Conservation (phyloP, 2,113 vertebrate genomes). For the Hymenochirus boettgeri region DNA sequence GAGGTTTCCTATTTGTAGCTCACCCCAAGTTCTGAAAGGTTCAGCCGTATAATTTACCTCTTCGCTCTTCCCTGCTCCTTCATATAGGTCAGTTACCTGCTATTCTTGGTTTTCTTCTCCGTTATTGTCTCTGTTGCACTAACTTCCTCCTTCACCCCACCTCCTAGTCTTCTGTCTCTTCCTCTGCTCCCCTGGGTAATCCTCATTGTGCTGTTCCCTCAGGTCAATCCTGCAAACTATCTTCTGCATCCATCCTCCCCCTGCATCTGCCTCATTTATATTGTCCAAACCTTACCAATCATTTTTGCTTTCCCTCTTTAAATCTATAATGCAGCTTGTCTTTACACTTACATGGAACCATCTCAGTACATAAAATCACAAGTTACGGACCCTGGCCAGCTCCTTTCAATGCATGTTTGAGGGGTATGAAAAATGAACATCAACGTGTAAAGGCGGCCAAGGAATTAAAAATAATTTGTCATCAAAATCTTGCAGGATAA, state of each 20-base stretch:
- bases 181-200: slow-evolving; percentile 23
- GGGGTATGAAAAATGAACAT: too few relatives aligned
- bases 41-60: neutral
- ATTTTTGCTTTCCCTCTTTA: neutral
- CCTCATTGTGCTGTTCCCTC: slow-evolving; percentile 28
- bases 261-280: slow-evolving; percentile 18
- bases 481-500: too few relatives aligned
- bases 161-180: slow-evolving; percentile 1
- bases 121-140: neutral
- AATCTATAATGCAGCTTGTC: too few relatives aligned
- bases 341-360: too few relatives aligned
- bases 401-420: too few relatives aligned
- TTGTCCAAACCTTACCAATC: neutral
- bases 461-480: too few relatives aligned
- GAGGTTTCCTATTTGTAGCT: too few relatives aligned
- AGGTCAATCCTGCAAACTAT: slow-evolving; percentile 28
- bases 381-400: too few relatives aligned
- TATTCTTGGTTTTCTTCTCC: neutral
- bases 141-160: slow-evolving; percentile 9
- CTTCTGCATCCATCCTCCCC: slow-evolving; percentile 18
- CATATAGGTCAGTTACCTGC: neutral
- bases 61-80: neutral
- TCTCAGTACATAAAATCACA: too few relatives aligned
- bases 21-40: too few relatives aligned
- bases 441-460: too few relatives aligned